Conservation (phyloP, 2,888 invertebrate genomes). For the Microdon myrmicae region DNA sequence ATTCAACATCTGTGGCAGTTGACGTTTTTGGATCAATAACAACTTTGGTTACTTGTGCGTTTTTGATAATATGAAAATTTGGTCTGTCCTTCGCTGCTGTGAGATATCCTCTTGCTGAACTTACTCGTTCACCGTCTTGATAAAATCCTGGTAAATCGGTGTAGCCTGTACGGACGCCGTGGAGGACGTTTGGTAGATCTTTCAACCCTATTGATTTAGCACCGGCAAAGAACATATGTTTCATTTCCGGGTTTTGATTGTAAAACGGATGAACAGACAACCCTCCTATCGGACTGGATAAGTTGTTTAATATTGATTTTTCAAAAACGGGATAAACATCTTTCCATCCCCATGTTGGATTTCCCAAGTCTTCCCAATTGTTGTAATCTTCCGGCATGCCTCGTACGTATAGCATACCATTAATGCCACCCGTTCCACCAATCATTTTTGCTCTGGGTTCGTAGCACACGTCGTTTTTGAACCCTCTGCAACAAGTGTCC, state of each 20-base stretch:
- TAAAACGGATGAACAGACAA: slow-evolving; percentile 66
- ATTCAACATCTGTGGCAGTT: slow-evolving; percentile 75
- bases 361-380: slow-evolving; percentile 72
- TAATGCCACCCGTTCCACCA: slow-evolving; percentile 75
- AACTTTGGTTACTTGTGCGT: slow-evolving; percentile 76
- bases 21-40: slow-evolving; percentile 72
- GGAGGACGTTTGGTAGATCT: slow-evolving; percentile 61
- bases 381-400: slow-evolving; percentile 76
- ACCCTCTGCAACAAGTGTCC: slow-evolving; percentile 55
- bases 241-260: slow-evolving; percentile 44
- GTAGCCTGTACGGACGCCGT: slow-evolving; percentile 73
- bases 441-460: slow-evolving; percentile 73
- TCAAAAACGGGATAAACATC: slow-evolving; percentile 83
- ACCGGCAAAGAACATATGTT: slow-evolving; percentile 64
- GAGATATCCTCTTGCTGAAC: slow-evolving; percentile 84
- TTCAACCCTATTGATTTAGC: slow-evolving; percentile 68
- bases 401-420: slow-evolving; percentile 74
- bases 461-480: slow-evolving; percentile 62
- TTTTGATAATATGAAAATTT: slow-evolving; percentile 79
- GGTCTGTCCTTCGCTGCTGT: slow-evolving; percentile 73
- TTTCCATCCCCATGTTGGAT: slow-evolving; percentile 77
- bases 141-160: slow-evolving; percentile 81
- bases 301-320: slow-evolving; percentile 74
- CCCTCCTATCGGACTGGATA: slow-evolving; percentile 61
- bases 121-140: slow-evolving; percentile 82